phyloP scores from a whole-genome alignment of 2,113 vertebrate genomes.

The Crotalus helleri region DNA sequence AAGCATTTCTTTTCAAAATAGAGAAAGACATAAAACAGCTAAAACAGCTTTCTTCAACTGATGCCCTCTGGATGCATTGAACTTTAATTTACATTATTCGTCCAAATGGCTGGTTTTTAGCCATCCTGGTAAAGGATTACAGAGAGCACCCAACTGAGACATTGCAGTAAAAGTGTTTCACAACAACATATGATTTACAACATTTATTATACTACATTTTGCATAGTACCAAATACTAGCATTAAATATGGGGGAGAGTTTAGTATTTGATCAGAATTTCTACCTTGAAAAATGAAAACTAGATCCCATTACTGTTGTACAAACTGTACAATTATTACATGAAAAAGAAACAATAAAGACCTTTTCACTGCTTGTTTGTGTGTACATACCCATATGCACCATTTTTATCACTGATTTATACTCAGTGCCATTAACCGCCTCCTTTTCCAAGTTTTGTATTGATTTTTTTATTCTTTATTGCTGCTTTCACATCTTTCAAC shows the following conservation, averaged over 20 bases:
- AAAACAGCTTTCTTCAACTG: background rate
- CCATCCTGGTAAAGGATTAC: background rate
- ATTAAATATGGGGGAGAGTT: background rate
- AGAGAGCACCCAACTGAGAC: background rate
- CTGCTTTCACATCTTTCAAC: slow-evolving; percentile 22
- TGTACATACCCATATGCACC: background rate
- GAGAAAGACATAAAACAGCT: background rate
- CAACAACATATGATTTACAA: background rate
- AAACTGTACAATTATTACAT: background rate
- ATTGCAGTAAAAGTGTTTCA: background rate
- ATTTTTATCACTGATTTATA: slow-evolving; percentile 20
- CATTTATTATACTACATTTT: background rate
- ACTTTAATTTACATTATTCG: background rate
- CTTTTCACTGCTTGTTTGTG: background rate
- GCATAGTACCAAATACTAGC: background rate
- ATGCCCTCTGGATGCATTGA: background rate
- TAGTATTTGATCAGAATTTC: background rate
- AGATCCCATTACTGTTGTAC: background rate
- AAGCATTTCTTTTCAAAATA: background rate
- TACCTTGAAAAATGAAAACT: background rate
- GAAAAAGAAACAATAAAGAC: background rate
- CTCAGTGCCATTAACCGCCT: slow-evolving; percentile 21
- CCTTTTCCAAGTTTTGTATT: slow-evolving; percentile 31
- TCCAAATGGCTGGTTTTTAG: background rate
- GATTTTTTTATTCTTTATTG: slow-evolving; percentile 38